Conservation (phyloP, 2,113 vertebrate species). For the Peromyscus leucopus region DNA sequence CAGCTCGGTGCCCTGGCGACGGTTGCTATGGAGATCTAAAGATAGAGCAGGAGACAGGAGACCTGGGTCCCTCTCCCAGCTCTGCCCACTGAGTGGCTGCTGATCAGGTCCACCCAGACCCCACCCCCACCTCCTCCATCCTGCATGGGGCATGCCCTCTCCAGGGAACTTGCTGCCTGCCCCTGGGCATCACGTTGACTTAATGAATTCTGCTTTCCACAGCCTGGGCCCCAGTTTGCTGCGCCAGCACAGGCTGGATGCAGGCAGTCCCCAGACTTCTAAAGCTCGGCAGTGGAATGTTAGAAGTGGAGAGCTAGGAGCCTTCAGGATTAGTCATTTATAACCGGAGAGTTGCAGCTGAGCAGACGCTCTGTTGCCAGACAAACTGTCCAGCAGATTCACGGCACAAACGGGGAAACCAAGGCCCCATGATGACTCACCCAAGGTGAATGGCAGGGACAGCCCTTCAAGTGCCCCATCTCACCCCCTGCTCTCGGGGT, state of each 20-base stretch:
- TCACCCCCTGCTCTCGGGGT: not conserved
- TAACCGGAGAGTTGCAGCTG: not conserved
- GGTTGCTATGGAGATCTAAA: constrained; percentile 84
- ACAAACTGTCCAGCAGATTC: not conserved
- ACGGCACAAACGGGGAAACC: not conserved
- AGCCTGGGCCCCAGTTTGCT: constrained; percentile 17
- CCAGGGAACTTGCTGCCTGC: not conserved
- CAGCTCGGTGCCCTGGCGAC: constrained; percentile 70
- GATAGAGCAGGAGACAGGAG: constrained; percentile 79
- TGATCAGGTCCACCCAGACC: not conserved
- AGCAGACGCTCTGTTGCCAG: not conserved
- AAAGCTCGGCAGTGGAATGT: not conserved
- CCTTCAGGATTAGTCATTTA: not conserved
- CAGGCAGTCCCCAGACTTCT: not conserved
- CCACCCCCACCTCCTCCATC: not conserved
- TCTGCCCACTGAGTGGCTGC: constrained; percentile 70
- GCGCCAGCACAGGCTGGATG: not conserved
- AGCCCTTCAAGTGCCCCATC: not conserved
- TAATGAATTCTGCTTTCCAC: constrained; percentile 45
- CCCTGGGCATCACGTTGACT: not conserved
- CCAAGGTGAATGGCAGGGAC: not conserved
- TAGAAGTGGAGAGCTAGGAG: not conserved
- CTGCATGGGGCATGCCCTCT: not conserved
- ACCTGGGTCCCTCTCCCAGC: constrained; percentile 78
- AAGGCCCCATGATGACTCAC: not conserved